Evolutionary conservation across 2,888 invertebrate genomes (phyloP).

Genomic region (Apantesis nais): DNA sequence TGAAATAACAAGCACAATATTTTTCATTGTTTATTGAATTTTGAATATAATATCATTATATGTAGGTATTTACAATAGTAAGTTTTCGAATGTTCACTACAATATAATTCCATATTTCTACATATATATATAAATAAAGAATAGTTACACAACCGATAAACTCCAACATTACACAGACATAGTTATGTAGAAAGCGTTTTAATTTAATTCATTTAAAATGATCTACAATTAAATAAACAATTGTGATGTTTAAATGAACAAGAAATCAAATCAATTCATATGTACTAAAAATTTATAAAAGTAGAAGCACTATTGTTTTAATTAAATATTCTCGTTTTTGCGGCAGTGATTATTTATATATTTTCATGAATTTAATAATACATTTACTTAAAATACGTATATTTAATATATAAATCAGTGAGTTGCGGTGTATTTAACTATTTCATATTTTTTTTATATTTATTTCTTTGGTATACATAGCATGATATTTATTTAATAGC

Average conservation of each 20-base stretch:
- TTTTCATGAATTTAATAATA: conserved; percentile 37
- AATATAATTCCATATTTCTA: conserved; percentile 63
- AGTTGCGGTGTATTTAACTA: conserved; percentile 33
- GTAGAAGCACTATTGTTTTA: conserved; percentile 44
- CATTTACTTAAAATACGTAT: conserved; percentile 31
- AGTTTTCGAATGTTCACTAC: conserved; percentile 65
- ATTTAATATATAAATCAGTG: conserved; percentile 36
- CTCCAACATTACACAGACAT: conserved; percentile 37
- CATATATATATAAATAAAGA: conserved; percentile 59
- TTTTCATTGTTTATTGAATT: conserved; percentile 76
- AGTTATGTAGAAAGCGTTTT: conserved; percentile 29
- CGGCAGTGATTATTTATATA: conserved; percentile 59
- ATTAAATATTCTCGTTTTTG: conserved; percentile 53
- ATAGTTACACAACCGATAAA: conserved; percentile 71
- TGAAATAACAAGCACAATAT: conserved; percentile 49
- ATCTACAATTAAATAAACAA: conserved; percentile 5
- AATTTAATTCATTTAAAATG: conserved; percentile 10
- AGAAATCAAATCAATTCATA: conserved; percentile 24
- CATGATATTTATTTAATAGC: conserved; percentile 41
- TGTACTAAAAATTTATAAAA: conserved; percentile 46
- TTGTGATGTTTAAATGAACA: conserved; percentile 27
- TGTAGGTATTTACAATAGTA: conserved; percentile 76
- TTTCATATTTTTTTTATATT: conserved; percentile 31
- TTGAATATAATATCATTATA: conserved; percentile 73
- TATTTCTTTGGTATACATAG: conserved; percentile 76